These are phyloP conservation scores for Lamellibrachia satsuma DNA, from an alignment of 2,888 invertebrate species.

Conservation along the genomic window DNA sequence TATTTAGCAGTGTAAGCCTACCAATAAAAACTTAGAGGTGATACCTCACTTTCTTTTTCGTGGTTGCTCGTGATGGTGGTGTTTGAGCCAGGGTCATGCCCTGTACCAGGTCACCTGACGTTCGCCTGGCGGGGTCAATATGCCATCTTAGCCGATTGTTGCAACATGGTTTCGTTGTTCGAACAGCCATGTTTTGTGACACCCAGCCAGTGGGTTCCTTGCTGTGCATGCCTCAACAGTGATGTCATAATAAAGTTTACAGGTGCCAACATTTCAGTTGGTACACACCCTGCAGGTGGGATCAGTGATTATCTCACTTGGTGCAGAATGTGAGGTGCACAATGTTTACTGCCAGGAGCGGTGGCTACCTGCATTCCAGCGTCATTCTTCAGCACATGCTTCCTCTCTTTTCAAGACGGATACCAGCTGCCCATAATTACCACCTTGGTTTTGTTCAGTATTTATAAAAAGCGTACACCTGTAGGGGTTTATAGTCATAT, in stretches of 20 bases:
- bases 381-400: neutral
- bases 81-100: neutral
- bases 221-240: neutral
- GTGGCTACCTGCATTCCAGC: neutral
- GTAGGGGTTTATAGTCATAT: neutral
- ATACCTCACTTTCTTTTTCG: neutral
- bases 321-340: neutral
- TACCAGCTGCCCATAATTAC: slow-evolving; percentile 6
- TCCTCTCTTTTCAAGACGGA: neutral
- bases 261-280: neutral
- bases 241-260: slow-evolving; percentile 11
- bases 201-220: neutral
- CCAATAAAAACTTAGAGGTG: neutral
- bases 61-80: neutral
- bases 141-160: neutral
- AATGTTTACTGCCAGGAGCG: neutral
- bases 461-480: neutral
- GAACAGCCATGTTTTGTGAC: neutral
- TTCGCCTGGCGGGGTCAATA: neutral
- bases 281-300: neutral
- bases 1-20: neutral
- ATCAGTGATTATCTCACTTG: neutral
- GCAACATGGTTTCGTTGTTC: neutral
- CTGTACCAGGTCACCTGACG: neutral
- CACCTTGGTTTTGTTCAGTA: neutral